Conservation (phyloP, 2,113 vertebrate genomes). For the pig (Sus scrofa) region T2T-Sscrofa CM000827.6:49545001-49545500, state of each 20-base stretch:
- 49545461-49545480: too few species aligned
- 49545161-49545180: neutral
- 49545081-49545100: neutral
- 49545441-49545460: neutral
- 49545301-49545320: neutral
- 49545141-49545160: neutral
- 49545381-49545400: neutral
- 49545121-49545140: neutral
- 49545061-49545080: neutral
- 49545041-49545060: neutral
- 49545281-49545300: neutral
- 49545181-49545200: neutral
- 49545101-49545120: neutral
- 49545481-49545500: too few species aligned
- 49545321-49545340: neutral
- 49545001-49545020: neutral
- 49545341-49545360: neutral
- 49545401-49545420: neutral
- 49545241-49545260: neutral
- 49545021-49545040: neutral
- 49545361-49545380: neutral
- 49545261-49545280: neutral
- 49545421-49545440: neutral
- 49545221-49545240: too few species aligned
- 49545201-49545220: neutral